These are phyloP conservation scores for Bemisia tabaci DNA, from an alignment of 1,140 invertebrate genomes.

Conservation along the genomic window DNA sequence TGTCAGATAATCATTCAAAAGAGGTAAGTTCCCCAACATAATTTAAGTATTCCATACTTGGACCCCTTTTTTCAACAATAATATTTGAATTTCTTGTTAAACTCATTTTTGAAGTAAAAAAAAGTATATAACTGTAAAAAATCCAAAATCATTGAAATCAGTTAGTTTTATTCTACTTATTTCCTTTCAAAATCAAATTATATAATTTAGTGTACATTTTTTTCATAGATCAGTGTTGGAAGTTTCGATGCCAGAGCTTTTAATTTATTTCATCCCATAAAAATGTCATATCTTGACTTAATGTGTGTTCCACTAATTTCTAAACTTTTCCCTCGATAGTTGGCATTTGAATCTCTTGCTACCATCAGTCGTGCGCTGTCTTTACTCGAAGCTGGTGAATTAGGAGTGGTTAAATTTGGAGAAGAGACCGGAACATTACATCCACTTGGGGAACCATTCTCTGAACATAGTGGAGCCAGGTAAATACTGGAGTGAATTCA, in stretches of 20 bases:
- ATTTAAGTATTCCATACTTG: neutral
- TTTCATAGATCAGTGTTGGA: no score
- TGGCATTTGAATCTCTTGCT: conserved; percentile 89
- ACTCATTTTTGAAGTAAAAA: neutral
- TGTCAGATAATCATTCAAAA: conserved; percentile 79
- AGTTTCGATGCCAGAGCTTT: no score
- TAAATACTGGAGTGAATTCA: conserved; percentile 25
- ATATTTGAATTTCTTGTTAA: neutral
- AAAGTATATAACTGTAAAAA: neutral
- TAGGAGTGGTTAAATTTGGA: conserved; percentile 86
- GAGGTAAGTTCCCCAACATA: conserved; percentile 34
- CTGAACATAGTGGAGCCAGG: conserved; percentile 61
- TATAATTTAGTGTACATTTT: no score
- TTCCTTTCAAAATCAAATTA: no score
- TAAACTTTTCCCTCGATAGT: conserved; percentile 28
- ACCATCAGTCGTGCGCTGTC: conserved; percentile 83
- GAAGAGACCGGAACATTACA: conserved; percentile 71
- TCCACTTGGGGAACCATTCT: conserved; percentile 72
- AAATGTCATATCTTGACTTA: no score
- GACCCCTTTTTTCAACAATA: neutral
- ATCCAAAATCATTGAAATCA: no score
- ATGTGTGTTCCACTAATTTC: no score
- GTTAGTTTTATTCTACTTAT: no score
- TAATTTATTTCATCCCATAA: no score
- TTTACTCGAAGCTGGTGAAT: conserved; percentile 82